These are phyloP conservation scores for Grallaria varia DNA, from an alignment of 2,113 vertebrate species.

Conservation along the genomic window DNA sequence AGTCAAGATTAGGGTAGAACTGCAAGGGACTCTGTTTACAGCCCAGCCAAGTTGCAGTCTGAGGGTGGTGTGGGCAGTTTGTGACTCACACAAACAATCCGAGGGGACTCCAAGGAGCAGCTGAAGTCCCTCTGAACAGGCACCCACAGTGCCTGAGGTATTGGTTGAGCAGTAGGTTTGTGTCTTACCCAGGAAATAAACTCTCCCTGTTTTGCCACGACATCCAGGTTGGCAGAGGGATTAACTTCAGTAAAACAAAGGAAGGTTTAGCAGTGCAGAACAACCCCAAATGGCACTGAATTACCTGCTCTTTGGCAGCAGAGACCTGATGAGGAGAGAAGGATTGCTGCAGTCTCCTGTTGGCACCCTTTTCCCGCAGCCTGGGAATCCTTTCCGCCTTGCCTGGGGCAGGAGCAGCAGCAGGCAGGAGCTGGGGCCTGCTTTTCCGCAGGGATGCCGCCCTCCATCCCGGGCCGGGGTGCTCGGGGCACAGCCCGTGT, in stretches of 20 bases:
- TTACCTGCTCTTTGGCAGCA: not conserved
- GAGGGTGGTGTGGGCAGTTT: not conserved
- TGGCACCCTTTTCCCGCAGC: not conserved
- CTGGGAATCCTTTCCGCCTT: not conserved
- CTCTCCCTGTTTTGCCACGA: not conserved
- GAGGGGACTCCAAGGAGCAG: not conserved
- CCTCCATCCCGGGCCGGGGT: not conserved
- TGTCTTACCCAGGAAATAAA: not conserved
- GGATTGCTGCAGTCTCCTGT: not conserved
- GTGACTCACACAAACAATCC: not conserved
- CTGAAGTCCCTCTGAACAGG: accelerated
- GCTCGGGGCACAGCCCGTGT: too few relatives aligned
- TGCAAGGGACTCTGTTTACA: not conserved
- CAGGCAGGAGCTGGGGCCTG: not conserved
- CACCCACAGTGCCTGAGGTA: accelerated
- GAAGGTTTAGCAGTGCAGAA: not conserved
- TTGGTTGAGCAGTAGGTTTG: accelerated
- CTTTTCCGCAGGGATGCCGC: not conserved
- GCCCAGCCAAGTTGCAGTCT: not conserved
- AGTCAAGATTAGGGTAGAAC: not conserved
- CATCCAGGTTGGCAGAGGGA: not conserved
- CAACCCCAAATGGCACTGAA: not conserved
- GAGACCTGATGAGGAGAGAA: not conserved
- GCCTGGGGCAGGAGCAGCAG: not conserved
- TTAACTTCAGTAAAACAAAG: not conserved